These are phyloP conservation scores for Epinephelus moara DNA, from an alignment of 2,113 vertebrate genomes.

Conservation along the genomic window DNA sequence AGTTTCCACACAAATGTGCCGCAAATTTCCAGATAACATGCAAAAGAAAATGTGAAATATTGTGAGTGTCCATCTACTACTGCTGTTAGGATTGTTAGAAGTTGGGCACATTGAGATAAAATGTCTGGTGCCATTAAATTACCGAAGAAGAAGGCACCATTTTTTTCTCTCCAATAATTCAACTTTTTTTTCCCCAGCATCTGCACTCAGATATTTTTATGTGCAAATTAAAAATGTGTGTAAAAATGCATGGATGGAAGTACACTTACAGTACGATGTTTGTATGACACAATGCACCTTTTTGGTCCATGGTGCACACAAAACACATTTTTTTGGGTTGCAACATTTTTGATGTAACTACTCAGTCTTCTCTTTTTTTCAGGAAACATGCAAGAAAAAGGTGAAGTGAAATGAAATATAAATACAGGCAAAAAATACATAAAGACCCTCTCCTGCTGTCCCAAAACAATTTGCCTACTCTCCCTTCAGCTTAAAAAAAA, in stretches of 20 bases:
- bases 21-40: too few species aligned
- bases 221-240: background rate
- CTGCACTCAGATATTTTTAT: background rate
- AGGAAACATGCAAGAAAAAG: background rate
- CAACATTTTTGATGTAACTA: background rate
- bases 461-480: background rate
- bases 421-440: background rate
- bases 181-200: background rate
- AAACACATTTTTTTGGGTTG: background rate
- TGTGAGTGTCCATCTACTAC: too few species aligned
- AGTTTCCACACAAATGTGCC: background rate
- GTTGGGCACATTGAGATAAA: background rate
- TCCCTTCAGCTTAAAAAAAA: background rate
- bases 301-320: background rate
- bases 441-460: background rate
- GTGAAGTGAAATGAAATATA: background rate
- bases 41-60: too few species aligned
- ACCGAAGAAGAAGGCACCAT: background rate
- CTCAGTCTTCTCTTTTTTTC: background rate
- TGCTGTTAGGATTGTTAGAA: too few species aligned
- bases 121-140: background rate
- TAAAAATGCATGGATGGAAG: background rate
- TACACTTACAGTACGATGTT: background rate
- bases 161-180: background rate
- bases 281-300: background rate